Conservation (phyloP, 1,140 invertebrate genomes). For the Brevipalpus yothersi region DNA sequence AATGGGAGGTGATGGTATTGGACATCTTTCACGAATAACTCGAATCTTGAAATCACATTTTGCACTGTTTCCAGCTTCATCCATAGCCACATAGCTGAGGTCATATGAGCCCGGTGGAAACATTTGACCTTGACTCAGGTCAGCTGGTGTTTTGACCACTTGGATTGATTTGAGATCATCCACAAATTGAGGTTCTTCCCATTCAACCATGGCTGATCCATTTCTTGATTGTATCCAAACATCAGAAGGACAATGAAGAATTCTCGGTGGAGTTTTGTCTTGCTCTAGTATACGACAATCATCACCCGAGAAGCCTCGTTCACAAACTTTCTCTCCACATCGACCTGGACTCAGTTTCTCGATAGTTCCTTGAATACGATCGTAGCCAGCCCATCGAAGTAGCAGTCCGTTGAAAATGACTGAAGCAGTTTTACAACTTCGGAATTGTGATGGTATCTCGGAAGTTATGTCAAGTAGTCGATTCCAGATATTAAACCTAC, state of each 20-base stretch:
- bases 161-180: constrained; percentile 57
- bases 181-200: constrained; percentile 74
- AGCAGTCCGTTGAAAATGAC: constrained; percentile 61
- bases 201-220: constrained; percentile 67
- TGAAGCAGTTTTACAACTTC: constrained; percentile 56
- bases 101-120: constrained; percentile 75
- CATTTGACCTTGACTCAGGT: constrained; percentile 66
- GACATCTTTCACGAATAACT: constrained; percentile 69
- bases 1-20: constrained; percentile 53
- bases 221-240: constrained; percentile 70
- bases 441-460: constrained; percentile 44
- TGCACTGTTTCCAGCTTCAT: constrained; percentile 67
- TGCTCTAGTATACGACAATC: constrained; percentile 59
- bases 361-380: constrained; percentile 60
- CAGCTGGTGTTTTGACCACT: constrained; percentile 49
- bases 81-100: constrained; percentile 75
- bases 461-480: constrained; percentile 63
- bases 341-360: constrained; percentile 69
- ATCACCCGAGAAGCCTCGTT: constrained; percentile 50
- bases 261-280: constrained; percentile 57
- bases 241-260: constrained; percentile 58
- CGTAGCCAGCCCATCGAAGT: constrained; percentile 76
- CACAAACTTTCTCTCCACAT: constrained; percentile 62
- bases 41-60: constrained; percentile 82
- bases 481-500: constrained; percentile 82